A percentile compares a stretch with the other conserved stretches of the same genome.
Conservation (phyloP, 2,113 vertebrate species). For the Bothrops jararaca region DNA sequence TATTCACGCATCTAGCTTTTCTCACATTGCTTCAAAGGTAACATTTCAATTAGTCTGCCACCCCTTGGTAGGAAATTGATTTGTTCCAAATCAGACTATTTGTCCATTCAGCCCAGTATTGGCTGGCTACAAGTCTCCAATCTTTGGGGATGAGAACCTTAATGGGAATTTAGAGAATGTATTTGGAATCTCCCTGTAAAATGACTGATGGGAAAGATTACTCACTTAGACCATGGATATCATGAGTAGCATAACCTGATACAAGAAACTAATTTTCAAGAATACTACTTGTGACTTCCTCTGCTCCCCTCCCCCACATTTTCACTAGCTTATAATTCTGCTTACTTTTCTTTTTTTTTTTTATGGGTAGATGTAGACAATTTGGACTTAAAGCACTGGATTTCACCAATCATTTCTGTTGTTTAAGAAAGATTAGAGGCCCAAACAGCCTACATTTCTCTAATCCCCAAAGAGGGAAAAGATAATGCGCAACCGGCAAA, state of each 20-base stretch:
- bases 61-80: background rate
- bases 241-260: background rate
- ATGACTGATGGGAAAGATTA: background rate
- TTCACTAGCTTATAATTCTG: background rate
- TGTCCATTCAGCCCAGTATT: background rate
- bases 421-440: background rate
- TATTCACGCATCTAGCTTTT: background rate
- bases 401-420: background rate
- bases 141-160: background rate
- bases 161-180: background rate
- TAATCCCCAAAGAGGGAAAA: too few species aligned
- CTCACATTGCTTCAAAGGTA: background rate
- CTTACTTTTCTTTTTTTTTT: background rate
- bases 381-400: background rate
- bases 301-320: background rate
- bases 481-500: too few species aligned
- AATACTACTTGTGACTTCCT: background rate
- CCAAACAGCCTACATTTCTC: too few species aligned
- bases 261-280: background rate
- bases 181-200: background rate
- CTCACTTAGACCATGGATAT: background rate
- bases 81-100: background rate
- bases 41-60: background rate
- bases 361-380: background rate
- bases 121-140: background rate